These are phyloP conservation scores for Erinaceus europaeus DNA, from an alignment of 2,113 vertebrate species.

Conservation along the genomic window DNA sequence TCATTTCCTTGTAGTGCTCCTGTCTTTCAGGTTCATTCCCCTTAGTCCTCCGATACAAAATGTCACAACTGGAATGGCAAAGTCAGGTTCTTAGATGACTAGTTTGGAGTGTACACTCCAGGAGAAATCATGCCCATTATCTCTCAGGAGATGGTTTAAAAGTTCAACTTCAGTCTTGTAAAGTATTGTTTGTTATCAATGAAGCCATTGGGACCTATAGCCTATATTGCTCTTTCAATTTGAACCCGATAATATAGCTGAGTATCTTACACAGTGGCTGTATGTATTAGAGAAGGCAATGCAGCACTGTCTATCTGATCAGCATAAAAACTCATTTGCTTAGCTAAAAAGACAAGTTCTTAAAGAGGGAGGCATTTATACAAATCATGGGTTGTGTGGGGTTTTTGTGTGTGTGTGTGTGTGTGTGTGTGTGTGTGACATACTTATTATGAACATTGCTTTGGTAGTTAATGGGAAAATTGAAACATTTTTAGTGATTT, in stretches of 20 bases:
- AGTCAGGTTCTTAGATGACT: neutral
- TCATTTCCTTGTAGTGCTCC: neutral
- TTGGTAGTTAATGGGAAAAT: neutral
- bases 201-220: neutral
- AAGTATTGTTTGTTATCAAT: neutral
- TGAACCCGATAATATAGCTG: neutral
- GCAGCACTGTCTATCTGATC: neutral
- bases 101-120: neutral
- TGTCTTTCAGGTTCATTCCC: neutral
- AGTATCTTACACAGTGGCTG: neutral
- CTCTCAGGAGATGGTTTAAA: neutral
- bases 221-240: neutral
- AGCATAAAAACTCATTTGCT: neutral
- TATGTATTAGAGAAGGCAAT: neutral
- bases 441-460: neutral
- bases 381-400: neutral
- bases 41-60: neutral
- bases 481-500: slow-evolving; percentile 26
- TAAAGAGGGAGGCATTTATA: neutral
- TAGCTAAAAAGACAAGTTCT: neutral
- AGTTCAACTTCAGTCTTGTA: neutral
- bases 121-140: neutral
- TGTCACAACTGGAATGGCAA: neutral
- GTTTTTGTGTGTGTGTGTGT: too few relatives aligned
- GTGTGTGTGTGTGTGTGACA: too few relatives aligned